Evolutionary conservation across 2,888 invertebrate genomes (phyloP), one percentile per base, ranked within the genome.

Genomic region (Athalia circularis): DNA sequence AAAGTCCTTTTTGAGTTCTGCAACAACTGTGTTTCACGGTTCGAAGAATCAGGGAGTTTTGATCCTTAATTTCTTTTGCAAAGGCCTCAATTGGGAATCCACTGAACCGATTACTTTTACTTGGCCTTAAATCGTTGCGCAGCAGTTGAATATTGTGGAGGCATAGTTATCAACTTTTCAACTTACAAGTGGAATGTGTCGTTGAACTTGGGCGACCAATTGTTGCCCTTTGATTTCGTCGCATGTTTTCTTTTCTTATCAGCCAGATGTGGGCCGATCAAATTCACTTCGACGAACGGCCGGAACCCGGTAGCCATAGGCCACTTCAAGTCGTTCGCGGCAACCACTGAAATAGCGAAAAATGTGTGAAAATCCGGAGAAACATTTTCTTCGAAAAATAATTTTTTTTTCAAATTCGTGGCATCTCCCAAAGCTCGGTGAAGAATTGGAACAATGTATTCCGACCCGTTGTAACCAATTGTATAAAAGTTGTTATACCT

Each of bases 181-280:
- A 94, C 98, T 96, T 92, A 99, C 99, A 99, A 99, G 90, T 98
- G 97, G 92, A 99, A 99, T 47, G 98, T 98, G 92, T 99, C 99
- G 91, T 99, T 99, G 92, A 97, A 99, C 91, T 99, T 99, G 0
- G 99, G 99, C 81, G 99, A 98, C 98, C 98, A 98, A 91, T 98
- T 98, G 91, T 98, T 98, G 86, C 97, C 96, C 91, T 99, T 99
- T 7, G 99, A 98, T 91, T 99, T 99, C 43, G 99, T 99, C 50
- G 98, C 97, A 89, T 97, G 96, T 91, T 98, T 99, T 84, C 99
- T 93, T 91, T 99, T 99, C 92, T 98, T 99, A 89, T 99, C 99
- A 68, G 98, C 96, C 79, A 99, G 92, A 90, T 99, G 97, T 3
- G 99, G 99, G 67, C 99, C 99, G 87, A 99, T 98, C 78, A 99